A percentile compares a stretch with the other conserved stretches of the same genome.
Evolutionary conservation across 2,888 invertebrate species (phyloP).

Genomic region (Mimumesa dahlbomi): DNA sequence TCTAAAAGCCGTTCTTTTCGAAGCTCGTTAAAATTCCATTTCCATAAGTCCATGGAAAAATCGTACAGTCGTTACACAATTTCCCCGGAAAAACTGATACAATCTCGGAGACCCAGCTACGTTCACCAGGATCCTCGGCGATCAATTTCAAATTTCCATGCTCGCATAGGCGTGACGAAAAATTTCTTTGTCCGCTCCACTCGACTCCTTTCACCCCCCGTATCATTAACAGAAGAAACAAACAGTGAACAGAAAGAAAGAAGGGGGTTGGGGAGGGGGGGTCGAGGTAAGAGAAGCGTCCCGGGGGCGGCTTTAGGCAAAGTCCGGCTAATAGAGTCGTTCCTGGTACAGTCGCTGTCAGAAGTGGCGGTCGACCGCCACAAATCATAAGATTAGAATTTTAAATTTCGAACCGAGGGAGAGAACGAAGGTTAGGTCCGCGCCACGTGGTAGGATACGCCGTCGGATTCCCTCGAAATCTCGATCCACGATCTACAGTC

Average conservation of each 20-base stretch:
- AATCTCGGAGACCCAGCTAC: too few species aligned
- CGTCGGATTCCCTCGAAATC: constrained; percentile 76
- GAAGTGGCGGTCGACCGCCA: constrained; percentile 69
- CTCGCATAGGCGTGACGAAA: not conserved
- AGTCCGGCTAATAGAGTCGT: constrained; percentile 79
- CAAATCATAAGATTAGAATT: constrained; percentile 80
- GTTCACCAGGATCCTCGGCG: too few species aligned
- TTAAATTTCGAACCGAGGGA: constrained; percentile 76
- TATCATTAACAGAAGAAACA: constrained; percentile 59
- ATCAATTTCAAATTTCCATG: not conserved
- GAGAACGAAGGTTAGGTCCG: constrained; percentile 39
- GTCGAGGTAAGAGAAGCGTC: constrained; percentile 20
- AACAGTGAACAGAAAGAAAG: constrained; percentile 52
- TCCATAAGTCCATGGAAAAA: too few species aligned
- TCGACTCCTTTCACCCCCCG: constrained; percentile 15
- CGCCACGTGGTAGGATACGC: constrained; percentile 64
- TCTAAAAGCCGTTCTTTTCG: too few species aligned
- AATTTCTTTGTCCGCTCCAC: too few species aligned
- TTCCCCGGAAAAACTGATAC: too few species aligned
- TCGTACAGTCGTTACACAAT: too few species aligned
- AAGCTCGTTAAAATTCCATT: too few species aligned
- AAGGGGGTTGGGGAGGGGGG: not conserved
- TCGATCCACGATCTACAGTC: constrained; percentile 74
- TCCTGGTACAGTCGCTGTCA: constrained; percentile 74
- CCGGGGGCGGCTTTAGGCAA: constrained; percentile 68